Evolutionary conservation across 2,797 vertebrate species (phyloP), one percentile per base, ranked within the genome.

Genomic region (Myotis pilosus): DNA sequence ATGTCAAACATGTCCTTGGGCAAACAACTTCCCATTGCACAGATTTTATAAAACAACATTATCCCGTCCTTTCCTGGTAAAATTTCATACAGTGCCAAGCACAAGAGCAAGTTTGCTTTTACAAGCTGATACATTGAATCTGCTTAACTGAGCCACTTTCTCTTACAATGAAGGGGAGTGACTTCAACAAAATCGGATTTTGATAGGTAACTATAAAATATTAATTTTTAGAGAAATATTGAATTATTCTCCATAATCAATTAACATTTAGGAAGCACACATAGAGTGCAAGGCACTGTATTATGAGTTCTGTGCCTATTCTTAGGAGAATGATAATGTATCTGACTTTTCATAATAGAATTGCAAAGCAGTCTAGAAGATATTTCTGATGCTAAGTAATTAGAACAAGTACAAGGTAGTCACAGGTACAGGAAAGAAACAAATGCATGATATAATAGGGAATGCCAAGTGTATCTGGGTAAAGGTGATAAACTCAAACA

Each of bases 141-240:
- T 86, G 23, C 72, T 85, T 30, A 82, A 85, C 49, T 94, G 82
- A 82, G 51, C 20, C n/a, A 76, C 30, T 51, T 93, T 79, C 72
- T 72, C 76, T 85, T 82, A 68, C 13, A 79, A 88, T 7, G 28
- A 87, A 19, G 23, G 66, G 3, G 95, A 92, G 16, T 82, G 80
- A 95, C 53, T 91, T 78, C 28, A 72, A 88, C 64, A 87, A 76
- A 90, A 95, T 93, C 94, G 81, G 62, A 90, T 83, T 96, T 78
- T 81, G 23, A 91, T 55, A 78, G 83, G 66, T 76, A 87, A 75
- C 51, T 19, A 44, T 11, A 78, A 91, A 87, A 92, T 57, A 19
- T 84, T 92, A 66, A 44, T 90, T 80, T 87, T 89, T 64, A 80
- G 49, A 90, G 41, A 12, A 92, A 93, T 23, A 86, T 86, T 91